Percentiles rank a stretch among this genome's conserved stretches.
Evolutionary conservation across 2,113 vertebrate species (phyloP).

Genomic region (Chaetorhynchus papuensis): DNA sequence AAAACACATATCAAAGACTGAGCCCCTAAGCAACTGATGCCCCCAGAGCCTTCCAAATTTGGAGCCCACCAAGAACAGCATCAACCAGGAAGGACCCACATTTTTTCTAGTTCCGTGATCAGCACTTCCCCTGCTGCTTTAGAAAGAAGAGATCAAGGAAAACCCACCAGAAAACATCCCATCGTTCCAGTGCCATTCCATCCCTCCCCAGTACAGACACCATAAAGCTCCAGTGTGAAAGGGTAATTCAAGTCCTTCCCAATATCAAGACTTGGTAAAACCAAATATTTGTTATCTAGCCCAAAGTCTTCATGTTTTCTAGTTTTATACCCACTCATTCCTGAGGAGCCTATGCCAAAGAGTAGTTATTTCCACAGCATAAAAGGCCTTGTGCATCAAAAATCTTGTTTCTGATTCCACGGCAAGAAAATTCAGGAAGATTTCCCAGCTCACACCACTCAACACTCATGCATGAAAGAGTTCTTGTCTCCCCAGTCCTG

Average conservation of each 20-base stretch:
- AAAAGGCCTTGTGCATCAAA: background rate
- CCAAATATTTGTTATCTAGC: background rate
- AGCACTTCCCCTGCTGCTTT: background rate
- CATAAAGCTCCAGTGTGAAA: background rate
- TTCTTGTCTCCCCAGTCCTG: background rate
- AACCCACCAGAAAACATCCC: background rate
- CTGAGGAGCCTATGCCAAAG: background rate
- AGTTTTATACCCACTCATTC: background rate
- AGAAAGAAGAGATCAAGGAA: background rate
- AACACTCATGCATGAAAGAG: background rate
- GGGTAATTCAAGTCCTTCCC: background rate
- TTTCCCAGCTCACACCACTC: background rate
- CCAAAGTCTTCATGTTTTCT: background rate
- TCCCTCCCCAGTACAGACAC: background rate
- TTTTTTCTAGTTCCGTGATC: background rate
- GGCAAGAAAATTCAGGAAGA: background rate
- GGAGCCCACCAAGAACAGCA: background rate
- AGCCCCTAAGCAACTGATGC: background rate
- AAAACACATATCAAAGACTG: background rate
- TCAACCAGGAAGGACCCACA: background rate
- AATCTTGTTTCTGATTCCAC: background rate
- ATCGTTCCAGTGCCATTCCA: background rate
- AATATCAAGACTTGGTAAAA: background rate
- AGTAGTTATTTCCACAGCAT: background rate
- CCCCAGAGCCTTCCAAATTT: background rate